These are phyloP conservation scores for Pachycephus smyrnensis DNA, from an alignment of 2,888 invertebrate genomes.

Conservation along the genomic window DNA sequence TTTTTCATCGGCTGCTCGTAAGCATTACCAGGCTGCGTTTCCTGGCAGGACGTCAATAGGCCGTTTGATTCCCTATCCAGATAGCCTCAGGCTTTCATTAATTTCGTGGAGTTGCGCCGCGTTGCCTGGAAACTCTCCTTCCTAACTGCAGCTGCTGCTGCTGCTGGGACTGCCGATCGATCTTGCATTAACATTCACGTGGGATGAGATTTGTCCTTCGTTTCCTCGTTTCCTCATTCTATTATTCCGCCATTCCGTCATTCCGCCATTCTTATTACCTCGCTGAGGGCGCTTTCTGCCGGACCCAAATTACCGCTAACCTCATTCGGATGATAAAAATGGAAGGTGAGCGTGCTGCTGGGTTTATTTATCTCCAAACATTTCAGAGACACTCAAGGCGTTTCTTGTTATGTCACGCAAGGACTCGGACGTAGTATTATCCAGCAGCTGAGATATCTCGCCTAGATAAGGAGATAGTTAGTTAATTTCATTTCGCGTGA, in stretches of 20 bases:
- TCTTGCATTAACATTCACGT: not conserved
- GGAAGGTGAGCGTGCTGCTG: not conserved
- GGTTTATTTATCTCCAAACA: not conserved
- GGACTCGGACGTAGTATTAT: not conserved
- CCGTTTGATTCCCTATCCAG: not conserved
- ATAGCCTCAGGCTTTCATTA: not conserved
- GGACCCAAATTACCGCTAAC: not conserved
- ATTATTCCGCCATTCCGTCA: not conserved
- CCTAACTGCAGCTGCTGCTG: not conserved
- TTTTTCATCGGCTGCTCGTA: not conserved
- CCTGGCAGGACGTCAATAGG: not conserved
- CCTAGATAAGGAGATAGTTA: not conserved
- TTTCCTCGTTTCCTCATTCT: not conserved
- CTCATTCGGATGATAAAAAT: not conserved
- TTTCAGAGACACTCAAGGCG: not conserved
- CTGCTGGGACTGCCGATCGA: not conserved
- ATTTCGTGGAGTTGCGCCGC: not conserved
- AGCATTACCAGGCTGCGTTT: not conserved
- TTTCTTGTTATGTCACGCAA: not conserved
- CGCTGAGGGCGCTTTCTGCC: not conserved
- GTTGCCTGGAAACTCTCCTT: not conserved
- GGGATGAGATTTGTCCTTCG: not conserved
- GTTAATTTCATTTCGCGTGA: not conserved
- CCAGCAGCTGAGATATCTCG: not conserved
- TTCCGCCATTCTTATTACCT: not conserved